These are phyloP conservation scores for Alsophila aescularia DNA, from an alignment of 2,888 invertebrate genomes.

Conservation along the genomic window DNA sequence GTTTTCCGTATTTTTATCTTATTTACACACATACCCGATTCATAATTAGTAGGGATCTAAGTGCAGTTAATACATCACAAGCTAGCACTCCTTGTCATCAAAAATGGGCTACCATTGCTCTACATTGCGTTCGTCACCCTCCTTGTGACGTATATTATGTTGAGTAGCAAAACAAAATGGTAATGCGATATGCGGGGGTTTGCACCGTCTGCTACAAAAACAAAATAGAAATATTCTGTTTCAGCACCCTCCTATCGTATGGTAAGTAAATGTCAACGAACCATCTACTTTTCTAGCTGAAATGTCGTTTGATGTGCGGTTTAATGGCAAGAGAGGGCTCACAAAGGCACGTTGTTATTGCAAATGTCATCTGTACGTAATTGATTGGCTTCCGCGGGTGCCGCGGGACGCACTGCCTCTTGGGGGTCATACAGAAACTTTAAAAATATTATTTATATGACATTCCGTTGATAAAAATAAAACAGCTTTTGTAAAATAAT, in stretches of 20 bases:
- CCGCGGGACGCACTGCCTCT: conserved; percentile 5
- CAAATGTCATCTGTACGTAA: conserved; percentile 10
- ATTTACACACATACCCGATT: too few species aligned
- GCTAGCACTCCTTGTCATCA: too few species aligned
- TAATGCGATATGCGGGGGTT: not conserved
- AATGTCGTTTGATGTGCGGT: conserved; percentile 6
- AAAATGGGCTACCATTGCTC: not conserved
- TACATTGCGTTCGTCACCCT: not conserved
- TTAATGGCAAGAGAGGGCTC: not conserved
- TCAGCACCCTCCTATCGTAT: not conserved
- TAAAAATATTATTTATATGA: not conserved
- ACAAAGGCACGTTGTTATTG: conserved; percentile 1
- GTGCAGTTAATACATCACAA: too few species aligned
- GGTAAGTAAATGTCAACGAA: not conserved
- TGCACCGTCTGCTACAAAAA: not conserved
- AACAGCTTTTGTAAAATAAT: not conserved
- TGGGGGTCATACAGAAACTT: not conserved
- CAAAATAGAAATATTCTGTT: not conserved
- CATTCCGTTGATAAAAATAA: not conserved
- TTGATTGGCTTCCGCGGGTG: conserved; percentile 10
- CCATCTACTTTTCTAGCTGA: not conserved
- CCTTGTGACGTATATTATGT: too few species aligned
- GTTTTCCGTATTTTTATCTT: too few species aligned
- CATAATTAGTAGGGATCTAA: too few species aligned
- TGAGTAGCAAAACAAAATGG: not conserved